Conservation (phyloP, 2,797 vertebrate species). For the Gadopsis marmoratus region DNA sequence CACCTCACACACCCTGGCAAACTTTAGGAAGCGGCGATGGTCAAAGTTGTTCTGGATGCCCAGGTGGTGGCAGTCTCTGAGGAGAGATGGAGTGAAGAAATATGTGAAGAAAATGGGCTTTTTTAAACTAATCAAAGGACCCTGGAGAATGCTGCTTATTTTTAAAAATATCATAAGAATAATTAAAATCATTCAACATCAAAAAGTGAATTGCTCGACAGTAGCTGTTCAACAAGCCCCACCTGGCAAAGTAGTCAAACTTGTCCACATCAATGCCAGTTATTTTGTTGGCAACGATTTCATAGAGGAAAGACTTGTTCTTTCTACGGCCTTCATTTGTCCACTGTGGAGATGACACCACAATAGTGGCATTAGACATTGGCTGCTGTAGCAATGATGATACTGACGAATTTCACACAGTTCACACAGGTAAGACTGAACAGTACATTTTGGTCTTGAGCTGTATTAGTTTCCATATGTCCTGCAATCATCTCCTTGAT, state of each 20-base stretch:
- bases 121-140: neutral
- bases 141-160: too few relatives aligned
- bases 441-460: neutral
- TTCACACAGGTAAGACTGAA: constrained; percentile 44
- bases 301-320: constrained; percentile 91
- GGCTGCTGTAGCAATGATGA: accelerated
- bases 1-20: constrained; percentile 89
- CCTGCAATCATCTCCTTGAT: constrained; percentile 92
- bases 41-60: constrained; percentile 92
- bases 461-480: constrained; percentile 44
- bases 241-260: constrained; percentile 96
- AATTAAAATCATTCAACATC: neutral
- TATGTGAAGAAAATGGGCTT: neutral
- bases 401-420: neutral
- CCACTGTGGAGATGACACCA: constrained; percentile 78
- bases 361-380: neutral
- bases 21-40: constrained; percentile 87
- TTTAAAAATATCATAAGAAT: neutral
- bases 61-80: constrained; percentile 93
- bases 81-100: neutral
- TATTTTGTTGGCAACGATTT: constrained; percentile 92
- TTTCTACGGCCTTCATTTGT: constrained; percentile 80
- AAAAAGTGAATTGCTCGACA: neutral
- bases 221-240: constrained; percentile 9
- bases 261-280: constrained; percentile 95